phyloP scores from a whole-genome alignment of 2,888 invertebrate species.

The Scrobipalpa costella region DNA sequence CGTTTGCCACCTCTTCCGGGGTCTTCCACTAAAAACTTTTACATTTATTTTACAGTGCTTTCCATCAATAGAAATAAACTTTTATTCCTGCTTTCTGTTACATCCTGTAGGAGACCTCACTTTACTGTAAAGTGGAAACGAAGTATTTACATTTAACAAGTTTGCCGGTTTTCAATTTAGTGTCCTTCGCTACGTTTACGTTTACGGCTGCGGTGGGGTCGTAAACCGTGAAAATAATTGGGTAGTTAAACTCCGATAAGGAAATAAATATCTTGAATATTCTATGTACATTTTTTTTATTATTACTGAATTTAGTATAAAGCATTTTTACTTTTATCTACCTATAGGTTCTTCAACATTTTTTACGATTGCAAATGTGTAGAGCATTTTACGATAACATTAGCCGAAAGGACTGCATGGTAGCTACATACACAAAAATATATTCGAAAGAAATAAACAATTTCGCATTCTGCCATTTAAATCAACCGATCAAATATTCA shows the following conservation, averaged over 20 bases:
- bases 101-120: neutral
- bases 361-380: too few species aligned
- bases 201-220: slow-evolving; percentile 23
- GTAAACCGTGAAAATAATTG: slow-evolving; percentile 30
- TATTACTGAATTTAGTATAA: too few species aligned
- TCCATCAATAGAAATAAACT: neutral
- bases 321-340: too few species aligned
- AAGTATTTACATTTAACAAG: slow-evolving; percentile 22
- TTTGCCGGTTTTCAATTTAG: slow-evolving; percentile 23
- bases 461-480: too few species aligned
- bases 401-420: too few species aligned
- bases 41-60: neutral
- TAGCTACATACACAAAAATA: too few species aligned
- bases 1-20: too few species aligned
- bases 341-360: too few species aligned
- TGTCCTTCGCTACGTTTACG: slow-evolving; percentile 18
- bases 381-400: too few species aligned
- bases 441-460: too few species aligned
- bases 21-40: neutral
- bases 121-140: neutral
- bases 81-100: neutral
- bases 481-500: neutral
- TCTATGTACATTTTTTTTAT: neutral
- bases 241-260: slow-evolving; percentile 24
- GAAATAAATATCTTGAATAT: slow-evolving; percentile 18